Base-by-base conservation (phyloP, 1,140 invertebrate species). In the Heliconius hewitsoni region DNA sequence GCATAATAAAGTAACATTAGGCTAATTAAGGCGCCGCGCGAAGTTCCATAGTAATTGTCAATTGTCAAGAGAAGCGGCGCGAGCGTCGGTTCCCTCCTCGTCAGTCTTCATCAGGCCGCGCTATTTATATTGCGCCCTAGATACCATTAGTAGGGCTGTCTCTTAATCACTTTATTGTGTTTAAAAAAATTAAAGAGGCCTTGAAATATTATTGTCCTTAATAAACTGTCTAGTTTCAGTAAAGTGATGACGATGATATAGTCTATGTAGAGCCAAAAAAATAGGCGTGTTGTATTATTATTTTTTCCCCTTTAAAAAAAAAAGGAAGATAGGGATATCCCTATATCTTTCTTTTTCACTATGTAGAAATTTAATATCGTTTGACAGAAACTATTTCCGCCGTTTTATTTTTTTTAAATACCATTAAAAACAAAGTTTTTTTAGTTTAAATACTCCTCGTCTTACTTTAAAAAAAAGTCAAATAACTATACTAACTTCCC, bases 91-190 rank as follows among this genome's bases (percentile, higher is more conserved):
- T 87, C 87, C 90, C 89, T 84, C 73, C 81, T 86, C 87, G 89
- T 90, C 89, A 89, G 79, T 89, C 88, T 89, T 90, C 88, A 90
- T 85, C 84, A 86, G 55, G 70, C 81, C 81, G 82, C 81, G 84
- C 84, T 89, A 92, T 91, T 90, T 89, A 89, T 88, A 86, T 82
- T 77, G 76, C 83, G 89, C 83, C 87, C 88, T 89, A 90, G 73
- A 89, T 90, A 86, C 83, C 55, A 71, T 71, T 77, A 80, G 80
- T 83, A 90, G 89, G 87, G 87, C 77, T 90, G 87, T 79, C 80
- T 73, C 70, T 23, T 72, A 72, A 72, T 72, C n/a, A 72, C 18
- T 72, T 39, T 72, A 19, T 39, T 72, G 27, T 66, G 60, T 66
- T 27, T n/a, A 34, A 72, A 37, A 42, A n/a, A 39, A n/a, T n/a